These are phyloP conservation scores for Asbolus verrucosus DNA, from an alignment of 1,140 invertebrate species.

Conservation along the genomic window DNA sequence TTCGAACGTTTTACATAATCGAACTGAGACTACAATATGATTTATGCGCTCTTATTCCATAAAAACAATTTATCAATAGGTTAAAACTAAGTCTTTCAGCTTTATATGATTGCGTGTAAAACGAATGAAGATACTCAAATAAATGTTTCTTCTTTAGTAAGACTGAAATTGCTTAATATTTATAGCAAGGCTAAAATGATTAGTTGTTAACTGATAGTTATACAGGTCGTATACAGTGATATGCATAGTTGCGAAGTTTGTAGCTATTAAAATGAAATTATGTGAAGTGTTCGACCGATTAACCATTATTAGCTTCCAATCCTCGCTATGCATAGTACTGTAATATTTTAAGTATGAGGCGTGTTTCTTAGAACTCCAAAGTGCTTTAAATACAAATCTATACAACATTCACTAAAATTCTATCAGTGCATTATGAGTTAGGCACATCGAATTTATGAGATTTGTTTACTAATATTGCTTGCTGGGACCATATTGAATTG, in stretches of 20 bases:
- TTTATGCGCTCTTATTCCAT: too few species aligned
- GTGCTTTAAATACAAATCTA: constrained; percentile 31
- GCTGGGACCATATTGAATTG: constrained; percentile 50
- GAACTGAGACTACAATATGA: too few species aligned
- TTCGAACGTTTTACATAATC: constrained; percentile 25
- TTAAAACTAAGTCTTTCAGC: constrained; percentile 1
- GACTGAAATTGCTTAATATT: constrained; percentile 41
- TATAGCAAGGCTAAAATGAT: constrained; percentile 33
- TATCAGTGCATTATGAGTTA: constrained; percentile 37
- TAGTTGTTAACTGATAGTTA: constrained; percentile 25
- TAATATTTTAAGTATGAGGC: constrained; percentile 3
- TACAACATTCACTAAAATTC: constrained; percentile 29
- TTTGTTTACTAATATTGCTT: constrained; percentile 37
- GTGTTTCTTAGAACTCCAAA: constrained; percentile 40
- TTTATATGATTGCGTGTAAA: not conserved
- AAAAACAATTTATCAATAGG: not conserved
- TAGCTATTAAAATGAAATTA: constrained; percentile 10
- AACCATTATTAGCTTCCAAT: constrained; percentile 21
- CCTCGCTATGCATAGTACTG: constrained; percentile 11
- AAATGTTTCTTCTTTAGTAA: constrained; percentile 42
- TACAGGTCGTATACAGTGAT: constrained; percentile 12
- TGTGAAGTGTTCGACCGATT: not conserved
- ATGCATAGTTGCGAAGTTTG: constrained; percentile 33
- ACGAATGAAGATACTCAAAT: constrained; percentile 21
- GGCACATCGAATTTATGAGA: constrained; percentile 28